Evolutionary conservation across 2,797 vertebrate genomes (phyloP), one percentile per base, ranked within the genome.

Genomic region (Pipistrellus pygmaeus): DNA sequence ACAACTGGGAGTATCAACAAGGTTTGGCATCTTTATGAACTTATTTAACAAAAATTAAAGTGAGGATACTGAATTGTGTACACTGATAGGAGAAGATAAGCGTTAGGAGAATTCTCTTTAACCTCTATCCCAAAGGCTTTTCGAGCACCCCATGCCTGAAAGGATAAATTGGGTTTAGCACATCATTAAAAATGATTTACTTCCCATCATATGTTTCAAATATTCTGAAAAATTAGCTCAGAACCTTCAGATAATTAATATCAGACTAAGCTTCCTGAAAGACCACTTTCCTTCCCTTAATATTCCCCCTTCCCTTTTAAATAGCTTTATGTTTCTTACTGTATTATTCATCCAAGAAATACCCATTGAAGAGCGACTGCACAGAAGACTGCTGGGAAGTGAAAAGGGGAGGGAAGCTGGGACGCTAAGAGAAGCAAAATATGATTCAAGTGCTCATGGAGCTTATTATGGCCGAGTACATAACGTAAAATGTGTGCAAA

Each of bases 171-270:
- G 27, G 51, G 9, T 44, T 95, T 55, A 71, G 12, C 44, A 21
- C 76, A 20, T 78, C 41, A 82, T 78, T 88, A 73, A 84, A 84
- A 85, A 51, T 71, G 73, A 91, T 32, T 91, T 57, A 66, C 35
- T 85, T 89, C 51, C 23, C 20, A 32, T 60, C 85, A 27, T 72
- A 81, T 90, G 14, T 95, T 93, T 86, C 30, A 81, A 93, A 64
- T 84, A 83, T 72, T 91, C 66, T 93, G 46, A 88, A 96, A 96
- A 94, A 76, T 53, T 72, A 93, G 55, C 68, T 91, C 71, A n/a
- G 25, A 66, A 46, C 41, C 8, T 62, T 94, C 38, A 72, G 44
- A 23, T 78, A 90, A 88, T 84, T 92, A 93, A 27, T 55, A 57
- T 32, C 4, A 66, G 38, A 75, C 27, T 75, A 90, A 76, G 66